Evolutionary conservation across 1,140 invertebrate species (phyloP).

Genomic region (Drosophila gunungcola): DNA sequence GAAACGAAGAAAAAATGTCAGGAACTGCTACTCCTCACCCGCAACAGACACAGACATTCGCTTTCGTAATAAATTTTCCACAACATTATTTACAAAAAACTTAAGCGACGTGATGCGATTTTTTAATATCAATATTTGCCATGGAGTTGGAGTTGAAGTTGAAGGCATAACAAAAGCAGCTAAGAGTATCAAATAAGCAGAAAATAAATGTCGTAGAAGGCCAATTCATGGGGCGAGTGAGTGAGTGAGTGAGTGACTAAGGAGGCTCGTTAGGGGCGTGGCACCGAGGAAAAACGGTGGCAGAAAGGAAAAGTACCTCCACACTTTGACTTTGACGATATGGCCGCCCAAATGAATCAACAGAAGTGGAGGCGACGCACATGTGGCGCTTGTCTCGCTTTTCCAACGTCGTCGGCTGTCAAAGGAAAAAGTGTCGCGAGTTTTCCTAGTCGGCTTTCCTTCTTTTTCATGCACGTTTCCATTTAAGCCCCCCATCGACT

Average conservation of each 20-base stretch:
- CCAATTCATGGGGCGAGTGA: slow-evolving; percentile 38
- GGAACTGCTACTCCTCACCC: slow-evolving; percentile 6
- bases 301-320: slow-evolving; percentile 30
- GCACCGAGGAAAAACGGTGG: neutral
- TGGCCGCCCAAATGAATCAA: slow-evolving; percentile 65
- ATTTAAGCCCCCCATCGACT: slow-evolving; percentile 48
- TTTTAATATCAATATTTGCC: slow-evolving; percentile 81
- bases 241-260: neutral
- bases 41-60: slow-evolving; percentile 31
- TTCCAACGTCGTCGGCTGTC: slow-evolving; percentile 60
- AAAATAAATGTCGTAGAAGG: slow-evolving; percentile 76
- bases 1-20: slow-evolving; percentile 11
- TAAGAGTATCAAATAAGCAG: slow-evolving; percentile 67
- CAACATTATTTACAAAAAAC: slow-evolving; percentile 80
- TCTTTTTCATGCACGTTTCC: slow-evolving; percentile 59
- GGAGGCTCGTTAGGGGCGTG: slow-evolving; percentile 54
- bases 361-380: slow-evolving; percentile 46
- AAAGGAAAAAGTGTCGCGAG: slow-evolving; percentile 66
- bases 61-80: slow-evolving; percentile 76
- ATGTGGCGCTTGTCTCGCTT: slow-evolving; percentile 65
- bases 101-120: slow-evolving; percentile 76
- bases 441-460: slow-evolving; percentile 45
- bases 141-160: slow-evolving; percentile 16
- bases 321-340: slow-evolving; percentile 54
- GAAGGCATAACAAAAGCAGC: slow-evolving; percentile 18